These are phyloP conservation scores for Meliscaeva auricollis DNA, from an alignment of 2,888 invertebrate genomes.

Conservation along the genomic window DNA sequence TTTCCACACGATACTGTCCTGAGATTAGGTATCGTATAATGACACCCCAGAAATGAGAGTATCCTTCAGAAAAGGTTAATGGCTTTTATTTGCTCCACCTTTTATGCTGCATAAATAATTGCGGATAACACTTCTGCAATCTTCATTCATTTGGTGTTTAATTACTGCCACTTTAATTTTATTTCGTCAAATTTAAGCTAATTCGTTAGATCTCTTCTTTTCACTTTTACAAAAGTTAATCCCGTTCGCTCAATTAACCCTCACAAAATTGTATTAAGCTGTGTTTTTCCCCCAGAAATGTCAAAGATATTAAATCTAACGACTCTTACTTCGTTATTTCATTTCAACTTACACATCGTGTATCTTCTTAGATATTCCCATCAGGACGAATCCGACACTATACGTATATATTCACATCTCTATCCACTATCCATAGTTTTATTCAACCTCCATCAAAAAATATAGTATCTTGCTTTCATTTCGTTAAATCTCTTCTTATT, in stretches of 20 bases:
- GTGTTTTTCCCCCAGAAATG: not conserved
- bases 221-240: slow-evolving; percentile 7
- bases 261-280: not conserved
- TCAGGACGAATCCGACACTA: not conserved
- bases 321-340: slow-evolving; percentile 16
- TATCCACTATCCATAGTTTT: not conserved
- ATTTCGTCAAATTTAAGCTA: not conserved
- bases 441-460: slow-evolving; percentile 6
- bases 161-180: slow-evolving; percentile 21
- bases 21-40: too few species aligned
- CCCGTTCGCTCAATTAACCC: not conserved
- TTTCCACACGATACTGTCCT: too few species aligned
- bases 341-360: slow-evolving; percentile 7
- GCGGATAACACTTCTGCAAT: not conserved
- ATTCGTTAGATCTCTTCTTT: not conserved
- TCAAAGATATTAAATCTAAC: slow-evolving; percentile 5
- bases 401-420: slow-evolving; percentile 4
- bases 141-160: slow-evolving; percentile 2
- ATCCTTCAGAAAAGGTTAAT: too few species aligned
- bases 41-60: too few species aligned
- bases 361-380: not conserved
- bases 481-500: slow-evolving; percentile 28
- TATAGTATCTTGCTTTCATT: slow-evolving; percentile 8
- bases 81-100: too few species aligned
- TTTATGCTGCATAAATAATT: not conserved